These are phyloP conservation scores for Iphiclides podalirius DNA, from an alignment of 2,888 invertebrate species.

Conservation along the genomic window DNA sequence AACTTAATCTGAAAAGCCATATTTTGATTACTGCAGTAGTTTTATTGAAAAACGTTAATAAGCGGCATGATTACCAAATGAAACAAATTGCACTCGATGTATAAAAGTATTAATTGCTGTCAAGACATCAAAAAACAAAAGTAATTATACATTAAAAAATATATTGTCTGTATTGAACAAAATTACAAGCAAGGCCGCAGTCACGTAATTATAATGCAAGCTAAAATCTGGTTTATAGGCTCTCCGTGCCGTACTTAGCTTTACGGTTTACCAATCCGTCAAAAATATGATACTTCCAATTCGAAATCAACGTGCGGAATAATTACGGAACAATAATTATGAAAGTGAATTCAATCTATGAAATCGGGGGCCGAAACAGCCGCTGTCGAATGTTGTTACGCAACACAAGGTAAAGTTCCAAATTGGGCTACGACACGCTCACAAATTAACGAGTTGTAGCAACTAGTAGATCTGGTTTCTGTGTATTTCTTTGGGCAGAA, in stretches of 20 bases:
- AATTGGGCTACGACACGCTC: conserved; percentile 39
- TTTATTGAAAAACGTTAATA: too few species aligned
- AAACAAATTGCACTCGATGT: too few species aligned
- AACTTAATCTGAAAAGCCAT: too few species aligned
- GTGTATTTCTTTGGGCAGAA: too few species aligned
- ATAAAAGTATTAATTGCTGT: background rate
- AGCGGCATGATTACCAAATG: too few species aligned
- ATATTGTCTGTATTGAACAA: conserved; percentile 5
- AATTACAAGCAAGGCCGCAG: conserved; percentile 29
- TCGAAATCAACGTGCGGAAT: conserved; percentile 25
- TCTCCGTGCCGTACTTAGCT: conserved; percentile 35
- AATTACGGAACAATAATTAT: conserved; percentile 34
- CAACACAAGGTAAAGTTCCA: conserved; percentile 42
- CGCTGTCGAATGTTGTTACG: conserved; percentile 38
- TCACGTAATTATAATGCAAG: conserved; percentile 38
- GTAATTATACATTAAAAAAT: too few species aligned
- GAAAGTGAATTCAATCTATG: conserved; percentile 49
- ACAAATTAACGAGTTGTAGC: background rate
- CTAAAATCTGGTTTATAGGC: conserved; percentile 29
- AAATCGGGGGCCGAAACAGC: conserved; percentile 34
- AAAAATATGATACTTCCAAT: conserved; percentile 49
- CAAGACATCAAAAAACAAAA: background rate
- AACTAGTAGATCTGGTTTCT: background rate
- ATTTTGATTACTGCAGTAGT: too few species aligned
- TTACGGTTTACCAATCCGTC: conserved; percentile 48